Evolutionary conservation across 2,113 vertebrate genomes (phyloP).

Genomic region (Spea bombifrons): DNA sequence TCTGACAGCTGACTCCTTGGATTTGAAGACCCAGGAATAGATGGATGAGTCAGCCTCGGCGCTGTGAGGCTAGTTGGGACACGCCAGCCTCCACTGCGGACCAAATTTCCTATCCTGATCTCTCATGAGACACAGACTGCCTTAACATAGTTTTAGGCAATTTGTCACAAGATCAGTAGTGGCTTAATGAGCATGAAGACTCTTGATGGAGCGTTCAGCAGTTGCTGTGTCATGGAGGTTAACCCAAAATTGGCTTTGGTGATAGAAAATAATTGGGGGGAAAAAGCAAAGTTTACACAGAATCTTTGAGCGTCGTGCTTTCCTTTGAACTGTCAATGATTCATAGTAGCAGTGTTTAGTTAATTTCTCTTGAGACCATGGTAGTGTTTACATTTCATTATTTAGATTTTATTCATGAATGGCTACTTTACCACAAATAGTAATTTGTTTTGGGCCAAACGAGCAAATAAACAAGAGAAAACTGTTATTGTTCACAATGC

Average conservation of each 20-base stretch:
- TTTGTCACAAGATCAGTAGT: constrained; percentile 46
- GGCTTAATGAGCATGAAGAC: constrained; percentile 45
- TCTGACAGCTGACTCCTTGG: constrained; percentile 1
- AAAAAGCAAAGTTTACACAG: not conserved
- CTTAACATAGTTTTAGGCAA: constrained; percentile 35
- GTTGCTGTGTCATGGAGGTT: constrained; percentile 33
- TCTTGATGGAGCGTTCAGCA: constrained; percentile 27
- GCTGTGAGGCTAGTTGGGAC: not conserved
- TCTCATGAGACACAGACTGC: constrained; percentile 22
- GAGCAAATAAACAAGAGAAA: too few species aligned
- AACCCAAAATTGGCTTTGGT: constrained; percentile 39
- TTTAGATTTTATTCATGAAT: too few species aligned
- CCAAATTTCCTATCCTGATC: not conserved
- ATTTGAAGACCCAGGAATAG: constrained; percentile 14
- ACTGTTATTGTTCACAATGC: too few species aligned
- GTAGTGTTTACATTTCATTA: not conserved
- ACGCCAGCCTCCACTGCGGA: not conserved
- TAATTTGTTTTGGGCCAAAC: too few species aligned
- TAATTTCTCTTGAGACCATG: not conserved
- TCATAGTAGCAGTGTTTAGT: constrained; percentile 5
- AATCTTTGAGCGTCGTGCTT: constrained; percentile 9
- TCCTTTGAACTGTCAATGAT: constrained; percentile 32
- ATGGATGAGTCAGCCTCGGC: not conserved
- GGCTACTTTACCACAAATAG: too few species aligned
- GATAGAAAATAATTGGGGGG: constrained; percentile 36